These are phyloP conservation scores for Archilochus colubris DNA, from an alignment of 2,113 vertebrate species.

Conservation along the genomic window DNA sequence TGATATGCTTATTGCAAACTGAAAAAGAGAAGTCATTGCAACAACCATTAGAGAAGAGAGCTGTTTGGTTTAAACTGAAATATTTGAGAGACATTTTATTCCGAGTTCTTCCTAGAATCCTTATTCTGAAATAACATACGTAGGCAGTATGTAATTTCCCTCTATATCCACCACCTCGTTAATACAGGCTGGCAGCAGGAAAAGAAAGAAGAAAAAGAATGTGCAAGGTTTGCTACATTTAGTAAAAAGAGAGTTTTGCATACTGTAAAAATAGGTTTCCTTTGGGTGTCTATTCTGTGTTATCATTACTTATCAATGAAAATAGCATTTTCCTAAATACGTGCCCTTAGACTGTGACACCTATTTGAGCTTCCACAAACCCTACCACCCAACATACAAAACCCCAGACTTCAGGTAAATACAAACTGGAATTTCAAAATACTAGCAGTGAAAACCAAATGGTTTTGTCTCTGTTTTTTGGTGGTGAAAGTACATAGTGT, in stretches of 20 bases:
- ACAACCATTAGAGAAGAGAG: background rate
- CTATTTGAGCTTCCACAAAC: background rate
- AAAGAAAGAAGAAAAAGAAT: background rate
- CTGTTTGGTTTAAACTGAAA: constrained; percentile 3
- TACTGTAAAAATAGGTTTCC: background rate
- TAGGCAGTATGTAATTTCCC: constrained; percentile 48
- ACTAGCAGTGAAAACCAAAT: background rate
- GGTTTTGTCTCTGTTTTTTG: background rate
- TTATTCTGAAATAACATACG: constrained; percentile 30
- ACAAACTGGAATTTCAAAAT: background rate
- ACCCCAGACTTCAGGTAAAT: background rate
- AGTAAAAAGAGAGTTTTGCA: background rate
- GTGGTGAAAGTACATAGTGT: rapidly evolving
- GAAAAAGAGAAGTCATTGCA: background rate
- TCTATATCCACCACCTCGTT: constrained; percentile 22
- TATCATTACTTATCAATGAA: background rate
- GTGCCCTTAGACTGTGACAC: background rate
- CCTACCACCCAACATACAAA: background rate
- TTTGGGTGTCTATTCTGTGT: background rate
- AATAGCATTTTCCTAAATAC: background rate
- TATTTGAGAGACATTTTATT: background rate
- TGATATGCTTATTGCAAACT: background rate
- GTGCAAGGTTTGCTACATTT: background rate
- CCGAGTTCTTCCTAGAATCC: constrained; percentile 4
- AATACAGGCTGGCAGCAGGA: constrained; percentile 37